Percentiles rank a stretch among this genome's conserved stretches.
Conservation (phyloP, 2,797 vertebrate genomes). For the Pantherophis vulpinus region DNA sequence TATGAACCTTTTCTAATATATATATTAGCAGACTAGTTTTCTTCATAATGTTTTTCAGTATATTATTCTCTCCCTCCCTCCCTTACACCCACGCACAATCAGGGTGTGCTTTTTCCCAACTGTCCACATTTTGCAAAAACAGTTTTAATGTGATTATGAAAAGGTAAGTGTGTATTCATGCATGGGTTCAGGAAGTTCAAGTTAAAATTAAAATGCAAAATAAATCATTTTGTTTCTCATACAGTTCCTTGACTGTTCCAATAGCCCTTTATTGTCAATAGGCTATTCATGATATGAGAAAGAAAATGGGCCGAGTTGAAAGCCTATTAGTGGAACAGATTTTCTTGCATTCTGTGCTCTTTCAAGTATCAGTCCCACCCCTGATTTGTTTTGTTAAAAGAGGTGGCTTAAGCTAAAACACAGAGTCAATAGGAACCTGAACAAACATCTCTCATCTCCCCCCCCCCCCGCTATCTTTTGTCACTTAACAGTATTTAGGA, state of each 20-base stretch:
- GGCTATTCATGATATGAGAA: neutral
- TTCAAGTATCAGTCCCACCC: neutral
- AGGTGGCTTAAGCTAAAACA: neutral
- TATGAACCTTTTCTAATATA: neutral
- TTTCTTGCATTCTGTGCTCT: neutral
- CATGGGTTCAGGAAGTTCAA: neutral
- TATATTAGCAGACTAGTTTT: neutral
- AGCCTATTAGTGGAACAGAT: neutral
- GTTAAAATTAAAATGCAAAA: neutral
- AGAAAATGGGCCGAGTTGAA: neutral
- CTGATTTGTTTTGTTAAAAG: neutral
- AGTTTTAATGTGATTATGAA: neutral
- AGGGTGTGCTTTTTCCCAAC: neutral
- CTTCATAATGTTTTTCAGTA: neutral
- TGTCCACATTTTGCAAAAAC: neutral
- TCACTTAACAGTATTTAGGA: neutral
- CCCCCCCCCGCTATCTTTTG: neutral
- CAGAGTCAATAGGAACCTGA: neutral
- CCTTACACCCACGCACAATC: neutral
- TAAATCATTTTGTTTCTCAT: neutral
- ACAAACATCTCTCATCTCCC: neutral
- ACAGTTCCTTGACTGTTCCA: neutral
- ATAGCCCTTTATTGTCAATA: neutral
- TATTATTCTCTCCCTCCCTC: neutral
- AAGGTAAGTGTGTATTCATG: neutral